Percentiles rank a stretch among this genome's conserved stretches.
Evolutionary conservation across 2,113 vertebrate genomes (phyloP).

Genomic region (Oncorhynchus mykiss): DNA sequence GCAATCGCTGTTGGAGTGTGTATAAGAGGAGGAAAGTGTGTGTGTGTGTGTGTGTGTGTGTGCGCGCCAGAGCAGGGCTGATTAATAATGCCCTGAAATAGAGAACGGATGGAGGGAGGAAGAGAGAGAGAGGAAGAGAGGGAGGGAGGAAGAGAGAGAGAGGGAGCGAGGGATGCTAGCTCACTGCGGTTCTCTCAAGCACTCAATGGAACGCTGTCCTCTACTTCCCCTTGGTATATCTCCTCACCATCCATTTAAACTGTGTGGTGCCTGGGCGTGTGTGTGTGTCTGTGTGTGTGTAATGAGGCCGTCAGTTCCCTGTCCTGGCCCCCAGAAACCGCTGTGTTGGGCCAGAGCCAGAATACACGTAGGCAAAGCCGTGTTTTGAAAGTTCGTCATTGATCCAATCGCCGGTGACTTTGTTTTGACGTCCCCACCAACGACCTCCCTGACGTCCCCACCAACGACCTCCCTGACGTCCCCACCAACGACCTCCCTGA

Average conservation of each 20-base stretch:
- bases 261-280: not conserved
- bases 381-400: too few relatives aligned
- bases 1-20: not conserved
- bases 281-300: not conserved
- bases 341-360: too few relatives aligned
- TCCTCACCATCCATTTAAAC: not conserved
- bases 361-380: too few relatives aligned
- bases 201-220: not conserved
- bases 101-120: not conserved
- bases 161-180: not conserved
- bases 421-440: too few relatives aligned
- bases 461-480: too few relatives aligned
- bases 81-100: conserved; percentile 1
- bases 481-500: too few relatives aligned
- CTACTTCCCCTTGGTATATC: conserved; percentile 1
- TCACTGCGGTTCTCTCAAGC: not conserved
- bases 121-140: too few relatives aligned
- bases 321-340: not conserved
- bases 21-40: not conserved
- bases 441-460: too few relatives aligned
- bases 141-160: too few relatives aligned
- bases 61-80: not conserved
- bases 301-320: not conserved
- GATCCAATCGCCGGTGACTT: too few relatives aligned
- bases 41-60: not conserved